Evolutionary conservation across 2,797 vertebrate genomes (phyloP), one percentile per base, ranked within the genome.

Genomic region (Acipenser oxyrinchus): DNA sequence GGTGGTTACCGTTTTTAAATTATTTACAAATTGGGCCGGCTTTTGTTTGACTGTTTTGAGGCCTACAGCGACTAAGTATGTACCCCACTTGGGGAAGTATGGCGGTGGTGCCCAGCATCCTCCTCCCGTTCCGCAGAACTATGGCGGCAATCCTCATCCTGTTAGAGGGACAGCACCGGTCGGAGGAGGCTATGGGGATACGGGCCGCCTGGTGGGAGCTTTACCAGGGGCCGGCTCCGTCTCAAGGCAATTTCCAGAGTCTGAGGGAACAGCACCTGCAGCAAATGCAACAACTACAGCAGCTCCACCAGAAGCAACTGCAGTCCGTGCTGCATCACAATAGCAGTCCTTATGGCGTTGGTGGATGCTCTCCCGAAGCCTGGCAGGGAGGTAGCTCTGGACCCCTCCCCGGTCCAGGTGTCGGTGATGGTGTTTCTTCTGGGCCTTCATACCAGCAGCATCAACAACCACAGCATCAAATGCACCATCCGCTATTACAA

Each of bases 241-340:
- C 60, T 72, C 76, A 58, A 18, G 90, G 91, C 1, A 80, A 92
- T 68, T 93, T 95, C 71, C 85, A 92, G 67, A 96, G 93, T 71
- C 85, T 97, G 7, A 92, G 93, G 77, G 92, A 98, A 77, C 95
- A 96, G 77, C 94, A 98, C 76, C 79, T 91, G 55, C 94, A 95
- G 62, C 95, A 98, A 81, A 93, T 98, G 84, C 93, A 98, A 79
- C 95, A 97, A 84, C 89, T 97, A 12, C 94, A 97, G 81, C 94
- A 94, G 82, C 90, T 98, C 74, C 95, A 98, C 68, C 93, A 97
- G 85, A 93, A 94, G 67, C 95, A 97, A 78, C 82, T 98, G 10
- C 93, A 97, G 83, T 93, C 92, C 1, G 94, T 98, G 60, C 75
- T 98, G n/a, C 88, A 95, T 2, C 87, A 88, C 71, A 74, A 81